Evolutionary conservation across 2,797 vertebrate species (phyloP), one percentile per base, ranked within the genome.

Genomic region (Galago senegalensis): DNA sequence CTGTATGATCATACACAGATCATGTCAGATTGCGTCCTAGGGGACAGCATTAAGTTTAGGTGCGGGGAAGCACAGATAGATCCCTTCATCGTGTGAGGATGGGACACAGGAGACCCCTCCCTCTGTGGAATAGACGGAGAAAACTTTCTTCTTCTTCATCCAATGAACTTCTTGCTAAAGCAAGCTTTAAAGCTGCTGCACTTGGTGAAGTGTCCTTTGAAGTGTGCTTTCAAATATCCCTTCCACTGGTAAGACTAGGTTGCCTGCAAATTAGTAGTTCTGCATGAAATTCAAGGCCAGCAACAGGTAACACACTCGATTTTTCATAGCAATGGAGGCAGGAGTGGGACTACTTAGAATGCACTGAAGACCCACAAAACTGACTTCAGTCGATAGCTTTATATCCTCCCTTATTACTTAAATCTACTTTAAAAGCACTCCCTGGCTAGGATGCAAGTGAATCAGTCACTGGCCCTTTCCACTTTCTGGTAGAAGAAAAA

Each of bases 371-470:
- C 93, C 83, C 91, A 87, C 80, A 82, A 92, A 86, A 83, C 94
- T 67, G 58, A 93, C 85, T 87, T 92, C 56, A 96, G 82, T 87
- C 37, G 69, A 80, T 49, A 63, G 81, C 67, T 63, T 90, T 79
- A 77, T 23, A 63, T 67, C 77, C 72, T 97, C 69, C 83, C 37
- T 53, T 89, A 87, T 83, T 76, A 87, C 89, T 60, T 70, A 70
- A 70, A 31, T 81, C 81, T 96, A 73, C 83, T 96, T 93, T 76
- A 94, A 86, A 86, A 96, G 87, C 93, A 61, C 46, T 80, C 69
- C 29, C 76, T 95, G 89, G 96, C 92, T 90, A 86, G 72, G 81
- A 90, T 49, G 89, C 88, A 93, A 80, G 56, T 58, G 53, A 70
- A 90, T 63, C 53, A 21, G 79, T 70, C 69, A 83, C 82, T 85